Conservation (phyloP, 23 tunicate genomes). For the Corella eumyota region DNA sequence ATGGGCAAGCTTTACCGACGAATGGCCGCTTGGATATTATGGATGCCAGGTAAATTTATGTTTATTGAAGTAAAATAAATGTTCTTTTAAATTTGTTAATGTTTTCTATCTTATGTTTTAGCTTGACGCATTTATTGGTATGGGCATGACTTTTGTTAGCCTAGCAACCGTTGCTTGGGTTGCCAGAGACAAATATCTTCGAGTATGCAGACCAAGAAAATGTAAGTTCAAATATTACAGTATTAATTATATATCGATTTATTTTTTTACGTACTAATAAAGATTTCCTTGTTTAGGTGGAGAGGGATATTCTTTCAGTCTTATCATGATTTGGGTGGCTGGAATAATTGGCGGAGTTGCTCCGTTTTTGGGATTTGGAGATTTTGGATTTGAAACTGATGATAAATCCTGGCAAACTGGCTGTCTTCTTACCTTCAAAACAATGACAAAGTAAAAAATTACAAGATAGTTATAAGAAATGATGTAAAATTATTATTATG, state of each 20-base stretch:
- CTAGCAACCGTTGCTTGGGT: conserved; percentile 30
- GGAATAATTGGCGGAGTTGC: conserved; percentile 43
- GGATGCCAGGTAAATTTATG: conserved; percentile 40
- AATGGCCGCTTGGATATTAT: conserved; percentile 59
- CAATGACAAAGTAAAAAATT: conserved; percentile 8
- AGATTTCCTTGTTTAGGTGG: conserved; percentile 6
- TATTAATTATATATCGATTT: background rate
- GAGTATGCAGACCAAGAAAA: conserved; percentile 21
- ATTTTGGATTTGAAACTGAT: conserved; percentile 72
- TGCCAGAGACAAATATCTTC: conserved; percentile 40
- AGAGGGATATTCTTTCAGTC: conserved; percentile 1
- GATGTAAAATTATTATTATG: background rate
- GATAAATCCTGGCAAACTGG: conserved; percentile 24
- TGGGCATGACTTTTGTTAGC: conserved; percentile 70
- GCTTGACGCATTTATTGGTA: conserved; percentile 70
- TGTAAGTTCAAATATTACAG: conserved; percentile 21
- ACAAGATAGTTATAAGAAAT: background rate
- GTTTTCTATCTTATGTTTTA: conserved; percentile 4
- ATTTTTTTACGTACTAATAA: background rate
- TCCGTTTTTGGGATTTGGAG: conserved; percentile 65
- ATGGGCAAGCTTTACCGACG: conserved; percentile 26
- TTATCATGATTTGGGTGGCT: conserved; percentile 7
- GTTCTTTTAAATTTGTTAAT: background rate
- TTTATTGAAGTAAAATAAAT: background rate
- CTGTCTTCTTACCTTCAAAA: conserved; percentile 51